phyloP scores from a whole-genome alignment of 2,113 vertebrate species.

The Tenrec ecaudatus region DNA sequence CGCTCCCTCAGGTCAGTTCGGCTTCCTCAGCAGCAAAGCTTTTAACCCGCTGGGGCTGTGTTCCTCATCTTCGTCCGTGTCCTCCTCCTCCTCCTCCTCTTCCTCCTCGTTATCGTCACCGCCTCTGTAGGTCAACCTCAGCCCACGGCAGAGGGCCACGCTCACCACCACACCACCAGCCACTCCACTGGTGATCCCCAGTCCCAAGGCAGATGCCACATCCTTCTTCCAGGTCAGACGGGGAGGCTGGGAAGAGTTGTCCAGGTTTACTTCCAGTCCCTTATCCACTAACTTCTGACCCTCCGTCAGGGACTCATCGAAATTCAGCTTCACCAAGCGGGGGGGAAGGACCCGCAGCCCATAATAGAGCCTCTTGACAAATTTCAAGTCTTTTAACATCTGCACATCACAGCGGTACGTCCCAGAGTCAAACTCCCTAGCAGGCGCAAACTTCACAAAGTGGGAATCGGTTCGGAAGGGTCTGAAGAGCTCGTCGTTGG shows the following conservation, averaged over 20 bases:
- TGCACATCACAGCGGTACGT: conserved; percentile 93
- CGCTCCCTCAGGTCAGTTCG: not conserved
- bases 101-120: too few species aligned
- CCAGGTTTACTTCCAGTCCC: not conserved
- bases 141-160: not conserved
- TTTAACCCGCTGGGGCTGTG: too few species aligned
- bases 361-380: conserved; percentile 91
- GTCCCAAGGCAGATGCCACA: fast-evolving
- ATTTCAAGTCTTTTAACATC: conserved; percentile 71
- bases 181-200: conserved; percentile 64
- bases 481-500: conserved; percentile 86
- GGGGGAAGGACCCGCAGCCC: conserved; percentile 89
- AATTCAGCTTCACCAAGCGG: conserved; percentile 86
- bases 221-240: conserved; percentile 11
- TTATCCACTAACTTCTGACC: conserved; percentile 76
- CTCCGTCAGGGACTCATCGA: conserved; percentile 79
- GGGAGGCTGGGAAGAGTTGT: conserved; percentile 18
- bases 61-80: too few species aligned
- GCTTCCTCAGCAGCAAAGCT: not conserved
- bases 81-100: too few species aligned
- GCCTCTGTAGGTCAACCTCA: fast-evolving
- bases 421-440: conserved; percentile 89
- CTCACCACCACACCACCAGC: not conserved
- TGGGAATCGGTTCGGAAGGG: conserved; percentile 72
- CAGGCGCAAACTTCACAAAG: conserved; percentile 82